These are phyloP conservation scores for Watsonalla binaria DNA, from an alignment of 2,888 invertebrate species.

Conservation along the genomic window DNA sequence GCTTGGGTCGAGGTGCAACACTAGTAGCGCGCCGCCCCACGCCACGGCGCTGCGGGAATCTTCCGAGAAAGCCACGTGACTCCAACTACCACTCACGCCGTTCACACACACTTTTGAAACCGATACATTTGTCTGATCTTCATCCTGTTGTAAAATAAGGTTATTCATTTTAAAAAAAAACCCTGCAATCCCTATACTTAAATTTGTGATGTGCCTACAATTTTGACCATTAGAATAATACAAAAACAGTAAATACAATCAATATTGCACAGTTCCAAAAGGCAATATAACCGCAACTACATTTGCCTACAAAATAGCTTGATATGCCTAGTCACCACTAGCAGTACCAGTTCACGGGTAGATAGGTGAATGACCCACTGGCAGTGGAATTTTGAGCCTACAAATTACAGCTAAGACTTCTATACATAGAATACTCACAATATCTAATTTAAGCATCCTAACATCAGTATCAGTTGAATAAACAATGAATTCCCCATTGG, in stretches of 20 bases:
- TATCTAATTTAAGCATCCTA: conserved; percentile 82
- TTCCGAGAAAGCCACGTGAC: conserved; percentile 46
- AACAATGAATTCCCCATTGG: conserved; percentile 84
- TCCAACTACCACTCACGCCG: conserved; percentile 43
- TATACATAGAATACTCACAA: conserved; percentile 52
- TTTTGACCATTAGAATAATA: no score
- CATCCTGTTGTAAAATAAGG: conserved; percentile 41
- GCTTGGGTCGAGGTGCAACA: conserved; percentile 54
- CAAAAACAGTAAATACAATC: no score
- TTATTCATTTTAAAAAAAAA: not conserved
- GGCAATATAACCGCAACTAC: no score
- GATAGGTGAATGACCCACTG: no score
- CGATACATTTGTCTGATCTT: conserved; percentile 53
- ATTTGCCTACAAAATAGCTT: no score
- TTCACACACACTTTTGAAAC: conserved; percentile 51
- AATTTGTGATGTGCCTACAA: no score
- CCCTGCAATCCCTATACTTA: no score
- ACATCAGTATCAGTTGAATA: conserved; percentile 85
- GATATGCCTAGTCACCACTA: no score
- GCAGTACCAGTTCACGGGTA: no score
- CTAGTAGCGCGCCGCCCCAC: conserved; percentile 33
- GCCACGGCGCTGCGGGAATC: conserved; percentile 49
- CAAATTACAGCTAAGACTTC: no score
- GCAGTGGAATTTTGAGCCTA: no score
- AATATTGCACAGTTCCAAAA: no score